These are phyloP conservation scores for Alouatta palliata DNA, from an alignment of 2,113 vertebrate species.

Conservation along the genomic window DNA sequence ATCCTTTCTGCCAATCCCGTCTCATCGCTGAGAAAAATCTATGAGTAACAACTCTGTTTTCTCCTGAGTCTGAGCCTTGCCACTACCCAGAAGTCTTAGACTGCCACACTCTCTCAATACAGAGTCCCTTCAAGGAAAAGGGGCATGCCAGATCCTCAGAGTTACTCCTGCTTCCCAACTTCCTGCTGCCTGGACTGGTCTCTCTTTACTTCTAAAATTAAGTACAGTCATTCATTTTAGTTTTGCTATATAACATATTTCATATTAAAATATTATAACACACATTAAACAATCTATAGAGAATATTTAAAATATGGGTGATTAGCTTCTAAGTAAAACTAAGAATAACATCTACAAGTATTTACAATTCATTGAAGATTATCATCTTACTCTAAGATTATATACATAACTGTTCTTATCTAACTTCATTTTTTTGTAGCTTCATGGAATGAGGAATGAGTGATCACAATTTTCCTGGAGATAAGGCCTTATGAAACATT, in stretches of 20 bases:
- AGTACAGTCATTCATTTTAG: neutral
- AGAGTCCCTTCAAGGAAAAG: neutral
- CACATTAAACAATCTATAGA: neutral
- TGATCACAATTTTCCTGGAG: neutral
- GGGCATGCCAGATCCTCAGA: neutral
- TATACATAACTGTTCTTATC: neutral
- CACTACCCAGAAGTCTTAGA: neutral
- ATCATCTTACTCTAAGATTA: neutral
- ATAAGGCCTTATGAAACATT: neutral
- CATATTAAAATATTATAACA: neutral
- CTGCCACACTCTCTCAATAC: neutral
- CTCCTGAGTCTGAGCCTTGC: neutral
- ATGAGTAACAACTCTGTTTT: neutral
- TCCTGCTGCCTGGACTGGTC: neutral
- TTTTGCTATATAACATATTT: neutral
- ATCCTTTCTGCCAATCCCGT: neutral
- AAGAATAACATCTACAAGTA: neutral
- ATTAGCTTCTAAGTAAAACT: neutral
- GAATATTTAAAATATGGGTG: neutral
- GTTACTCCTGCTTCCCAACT: neutral
- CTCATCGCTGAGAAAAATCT: neutral
- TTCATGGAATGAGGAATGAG: neutral
- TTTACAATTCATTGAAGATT: neutral
- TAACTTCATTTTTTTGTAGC: neutral
- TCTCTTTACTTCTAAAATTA: neutral